A percentile compares a stretch with the other conserved stretches of the same genome.
phyloP scores from a whole-genome alignment of 2,797 vertebrate genomes.

The Ispidina picta region DNA sequence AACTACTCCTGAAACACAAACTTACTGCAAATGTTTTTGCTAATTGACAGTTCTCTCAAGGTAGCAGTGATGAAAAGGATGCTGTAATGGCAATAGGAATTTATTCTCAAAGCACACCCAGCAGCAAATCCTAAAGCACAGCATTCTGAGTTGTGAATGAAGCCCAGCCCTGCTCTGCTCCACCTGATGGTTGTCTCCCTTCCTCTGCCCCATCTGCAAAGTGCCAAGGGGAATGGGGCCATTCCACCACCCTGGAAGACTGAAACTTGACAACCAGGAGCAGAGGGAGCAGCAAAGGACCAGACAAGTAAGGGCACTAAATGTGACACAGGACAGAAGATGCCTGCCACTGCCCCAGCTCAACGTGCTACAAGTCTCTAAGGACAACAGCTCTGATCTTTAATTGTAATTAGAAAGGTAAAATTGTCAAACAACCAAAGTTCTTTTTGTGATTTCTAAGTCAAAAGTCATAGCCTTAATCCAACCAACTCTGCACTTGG shows the following conservation, averaged over 20 bases:
- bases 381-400: neutral
- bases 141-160: neutral
- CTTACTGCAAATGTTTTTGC: neutral
- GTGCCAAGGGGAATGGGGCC: accelerated
- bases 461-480: neutral
- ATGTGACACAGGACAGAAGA: neutral
- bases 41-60: neutral
- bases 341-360: neutral
- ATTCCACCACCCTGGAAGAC: neutral
- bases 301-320: neutral
- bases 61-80: neutral
- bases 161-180: neutral
- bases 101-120: neutral
- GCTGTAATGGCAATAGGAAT: neutral
- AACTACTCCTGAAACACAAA: neutral
- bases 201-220: neutral
- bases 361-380: neutral
- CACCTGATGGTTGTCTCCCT: neutral
- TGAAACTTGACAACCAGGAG: neutral
- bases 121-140: neutral
- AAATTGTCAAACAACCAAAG: neutral
- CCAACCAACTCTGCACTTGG: neutral
- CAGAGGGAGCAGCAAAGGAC: neutral
- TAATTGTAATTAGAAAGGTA: neutral
- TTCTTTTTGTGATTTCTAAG: neutral